phyloP scores from a whole-genome alignment of 2,797 vertebrate genomes.

The Chloroceryle inda region DNA sequence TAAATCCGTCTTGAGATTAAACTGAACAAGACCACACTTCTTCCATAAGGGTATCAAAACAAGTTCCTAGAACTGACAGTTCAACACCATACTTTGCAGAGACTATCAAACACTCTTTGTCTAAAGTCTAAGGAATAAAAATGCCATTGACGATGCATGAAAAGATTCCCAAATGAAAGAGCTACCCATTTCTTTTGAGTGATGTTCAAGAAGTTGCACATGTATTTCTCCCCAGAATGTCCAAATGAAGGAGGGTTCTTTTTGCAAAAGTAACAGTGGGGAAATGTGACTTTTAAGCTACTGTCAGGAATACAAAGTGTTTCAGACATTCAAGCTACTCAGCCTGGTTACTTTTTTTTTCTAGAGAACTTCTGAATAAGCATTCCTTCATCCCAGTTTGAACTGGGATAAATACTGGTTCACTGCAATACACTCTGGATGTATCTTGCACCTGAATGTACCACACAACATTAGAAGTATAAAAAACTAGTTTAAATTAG shows the following conservation, averaged over 20 bases:
- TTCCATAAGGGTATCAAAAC: background rate
- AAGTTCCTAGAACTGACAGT: background rate
- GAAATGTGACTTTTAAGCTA: background rate
- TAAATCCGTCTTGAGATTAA: background rate
- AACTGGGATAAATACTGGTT: background rate
- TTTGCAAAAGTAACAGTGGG: background rate
- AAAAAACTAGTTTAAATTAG: background rate
- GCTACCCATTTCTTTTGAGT: background rate
- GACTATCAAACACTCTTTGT: background rate
- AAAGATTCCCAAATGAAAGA: background rate
- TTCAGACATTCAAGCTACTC: background rate
- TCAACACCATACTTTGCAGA: background rate
- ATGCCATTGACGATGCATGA: background rate
- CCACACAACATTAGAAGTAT: background rate
- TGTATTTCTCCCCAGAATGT: background rate
- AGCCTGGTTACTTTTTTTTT: background rate
- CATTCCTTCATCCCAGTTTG: background rate
- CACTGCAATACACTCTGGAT: background rate
- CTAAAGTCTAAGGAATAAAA: background rate
- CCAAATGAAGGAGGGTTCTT: rapidly evolving
- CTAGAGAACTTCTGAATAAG: background rate
- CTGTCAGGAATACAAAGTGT: background rate
- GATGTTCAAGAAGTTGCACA: background rate
- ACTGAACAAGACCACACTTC: background rate
- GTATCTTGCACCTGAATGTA: background rate